phyloP scores from a whole-genome alignment of 2,888 invertebrate species.

The Platycnemis pennipes region DNA sequence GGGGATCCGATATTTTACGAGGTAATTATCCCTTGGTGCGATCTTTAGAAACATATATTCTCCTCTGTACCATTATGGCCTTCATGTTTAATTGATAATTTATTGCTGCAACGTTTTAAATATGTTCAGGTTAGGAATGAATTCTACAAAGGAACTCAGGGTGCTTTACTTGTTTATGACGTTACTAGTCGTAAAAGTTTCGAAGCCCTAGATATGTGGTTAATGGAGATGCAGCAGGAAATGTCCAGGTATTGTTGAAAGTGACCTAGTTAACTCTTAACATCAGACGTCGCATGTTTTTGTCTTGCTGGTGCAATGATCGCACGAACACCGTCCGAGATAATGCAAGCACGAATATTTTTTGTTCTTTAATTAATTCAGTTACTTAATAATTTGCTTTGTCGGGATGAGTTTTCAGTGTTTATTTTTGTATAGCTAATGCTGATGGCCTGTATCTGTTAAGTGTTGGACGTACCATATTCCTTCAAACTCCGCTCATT shows the following conservation, averaged over 20 bases:
- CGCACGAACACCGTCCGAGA: too few species aligned
- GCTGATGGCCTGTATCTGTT: too few species aligned
- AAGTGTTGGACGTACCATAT: too few species aligned
- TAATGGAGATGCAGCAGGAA: conserved; percentile 76
- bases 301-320: neutral
- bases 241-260: conserved; percentile 52
- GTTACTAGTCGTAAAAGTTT: conserved; percentile 77
- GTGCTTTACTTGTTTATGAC: conserved; percentile 78
- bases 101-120: neutral
- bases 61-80: neutral
- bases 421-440: too few species aligned
- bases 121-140: conserved; percentile 77
- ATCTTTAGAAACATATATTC: neutral
- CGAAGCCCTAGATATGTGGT: conserved; percentile 78
- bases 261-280: neutral
- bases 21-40: conserved; percentile 35
- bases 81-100: neutral
- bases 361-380: too few species aligned
- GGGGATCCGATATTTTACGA: conserved; percentile 73
- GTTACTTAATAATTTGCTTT: too few species aligned
- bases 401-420: too few species aligned
- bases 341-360: too few species aligned
- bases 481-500: too few species aligned
- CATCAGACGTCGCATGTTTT: conserved; percentile 11
- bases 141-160: conserved; percentile 79